phyloP scores from a whole-genome alignment of 2,797 vertebrate species.

The Bradypus variegatus region DNA sequence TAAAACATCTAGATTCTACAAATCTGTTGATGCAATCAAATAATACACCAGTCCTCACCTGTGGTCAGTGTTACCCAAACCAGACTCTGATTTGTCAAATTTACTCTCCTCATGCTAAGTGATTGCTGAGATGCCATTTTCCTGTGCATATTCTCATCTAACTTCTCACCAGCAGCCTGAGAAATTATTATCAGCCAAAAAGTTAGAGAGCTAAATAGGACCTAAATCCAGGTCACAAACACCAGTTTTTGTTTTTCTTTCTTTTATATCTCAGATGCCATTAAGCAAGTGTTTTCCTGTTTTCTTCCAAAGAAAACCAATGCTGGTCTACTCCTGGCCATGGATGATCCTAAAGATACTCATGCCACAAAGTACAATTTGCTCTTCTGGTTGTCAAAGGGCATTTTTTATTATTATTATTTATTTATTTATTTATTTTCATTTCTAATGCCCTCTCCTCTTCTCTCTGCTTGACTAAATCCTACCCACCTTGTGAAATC shows the following conservation, averaged over 20 bases:
- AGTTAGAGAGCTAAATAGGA: background rate
- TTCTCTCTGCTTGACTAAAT: background rate
- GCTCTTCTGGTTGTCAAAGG: background rate
- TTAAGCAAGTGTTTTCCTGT: background rate
- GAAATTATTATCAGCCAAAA: conserved; percentile 9
- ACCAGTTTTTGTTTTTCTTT: background rate
- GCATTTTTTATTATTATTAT: background rate
- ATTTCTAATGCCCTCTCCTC: background rate
- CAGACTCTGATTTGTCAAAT: background rate
- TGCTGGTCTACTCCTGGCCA: background rate
- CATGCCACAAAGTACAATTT: background rate
- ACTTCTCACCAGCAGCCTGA: background rate
- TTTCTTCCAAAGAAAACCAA: background rate
- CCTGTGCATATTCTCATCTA: background rate
- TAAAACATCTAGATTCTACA: background rate
- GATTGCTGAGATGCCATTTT: background rate
- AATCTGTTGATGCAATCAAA: background rate
- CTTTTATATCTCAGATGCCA: background rate
- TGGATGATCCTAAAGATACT: background rate
- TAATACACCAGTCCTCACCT: background rate
- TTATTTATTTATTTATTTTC: background rate
- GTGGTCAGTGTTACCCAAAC: background rate
- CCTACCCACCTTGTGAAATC: background rate
- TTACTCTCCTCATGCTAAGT: background rate
- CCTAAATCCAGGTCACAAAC: background rate